Evolutionary conservation across 2,888 invertebrate species (phyloP), one percentile per base, ranked within the genome.

Genomic region (Pecten maximus): DNA sequence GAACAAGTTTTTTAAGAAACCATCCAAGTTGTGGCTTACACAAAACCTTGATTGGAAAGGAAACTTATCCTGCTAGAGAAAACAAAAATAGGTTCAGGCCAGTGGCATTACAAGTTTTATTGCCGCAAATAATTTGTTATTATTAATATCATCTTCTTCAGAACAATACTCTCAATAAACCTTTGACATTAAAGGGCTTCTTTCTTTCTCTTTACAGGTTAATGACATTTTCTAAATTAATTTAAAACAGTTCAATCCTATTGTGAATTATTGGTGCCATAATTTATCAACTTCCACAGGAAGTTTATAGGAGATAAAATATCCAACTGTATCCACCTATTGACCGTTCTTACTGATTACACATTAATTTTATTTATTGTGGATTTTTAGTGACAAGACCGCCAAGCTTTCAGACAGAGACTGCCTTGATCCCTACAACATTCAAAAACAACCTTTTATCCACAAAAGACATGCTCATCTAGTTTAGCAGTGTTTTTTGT

Each of bases 401-500:
- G 0, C 74, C 74, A 74, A 35, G 74, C 74, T 74, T 28, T 74
- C 74, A 74, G 74, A 74, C 74, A 35, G 6, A 74, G 74, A 74
- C 74, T 35, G 74, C 15, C 74, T 6, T 12, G 74, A 74, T 74
- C 74, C 35, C 19, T 23, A 2, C n/a, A 23, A 74, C 23, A 12
- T 74, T 74, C 35, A 74, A 74, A 74, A 74, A 35, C 74, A 28
- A 74, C 74, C 74, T 74, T 35, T 74, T 74, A 74, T 74, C 74
- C 74, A 74, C 74, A 3, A 74, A 74, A 74, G 74, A 74, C 28
- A 74, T 74, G 74, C 35, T 74, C 35, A 28, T 74, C 74, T 74
- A 6, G 74, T 74, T 74, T 35, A 74, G 74, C 23, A 8, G 8
- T 23, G 54, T 54, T 54, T 54, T 54, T 54, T 54, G 54, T 74